Evolutionary conservation across 2,113 vertebrate genomes (phyloP).

Genomic region (Acrocephalus arundinaceus): DNA sequence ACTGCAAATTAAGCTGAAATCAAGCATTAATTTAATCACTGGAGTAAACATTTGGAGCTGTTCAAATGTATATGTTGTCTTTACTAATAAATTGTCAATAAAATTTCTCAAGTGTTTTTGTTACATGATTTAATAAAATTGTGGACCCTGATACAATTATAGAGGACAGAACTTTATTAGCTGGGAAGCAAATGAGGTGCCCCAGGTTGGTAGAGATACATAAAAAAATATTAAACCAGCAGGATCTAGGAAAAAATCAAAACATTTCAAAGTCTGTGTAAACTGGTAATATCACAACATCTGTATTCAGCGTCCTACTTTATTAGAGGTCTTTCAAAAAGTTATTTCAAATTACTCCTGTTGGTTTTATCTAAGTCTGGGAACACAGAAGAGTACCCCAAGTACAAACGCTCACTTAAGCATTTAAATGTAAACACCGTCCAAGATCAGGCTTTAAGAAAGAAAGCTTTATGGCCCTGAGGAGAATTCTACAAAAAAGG

Average conservation of each 20-base stretch:
- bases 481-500: not conserved
- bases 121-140: not conserved
- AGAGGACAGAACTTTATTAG: not conserved
- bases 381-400: not conserved
- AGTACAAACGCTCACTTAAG: not conserved
- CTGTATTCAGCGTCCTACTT: not conserved
- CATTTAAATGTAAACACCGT: not conserved
- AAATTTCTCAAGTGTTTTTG: not conserved
- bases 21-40: constrained; percentile 35
- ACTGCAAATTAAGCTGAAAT: constrained; percentile 52
- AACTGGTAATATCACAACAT: not conserved
- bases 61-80: not conserved
- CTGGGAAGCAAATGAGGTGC: not conserved
- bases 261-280: not conserved
- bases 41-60: not conserved
- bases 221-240: not conserved
- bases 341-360: not conserved
- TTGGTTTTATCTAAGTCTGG: not conserved
- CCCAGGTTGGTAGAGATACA: not conserved
- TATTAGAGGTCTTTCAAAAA: not conserved
- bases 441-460: not conserved
- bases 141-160: not conserved
- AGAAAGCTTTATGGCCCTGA: not conserved
- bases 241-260: not conserved
- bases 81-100: not conserved